Evolutionary conservation across 1,140 invertebrate genomes (phyloP).

Genomic region (Chionoecetes opilio): DNA sequence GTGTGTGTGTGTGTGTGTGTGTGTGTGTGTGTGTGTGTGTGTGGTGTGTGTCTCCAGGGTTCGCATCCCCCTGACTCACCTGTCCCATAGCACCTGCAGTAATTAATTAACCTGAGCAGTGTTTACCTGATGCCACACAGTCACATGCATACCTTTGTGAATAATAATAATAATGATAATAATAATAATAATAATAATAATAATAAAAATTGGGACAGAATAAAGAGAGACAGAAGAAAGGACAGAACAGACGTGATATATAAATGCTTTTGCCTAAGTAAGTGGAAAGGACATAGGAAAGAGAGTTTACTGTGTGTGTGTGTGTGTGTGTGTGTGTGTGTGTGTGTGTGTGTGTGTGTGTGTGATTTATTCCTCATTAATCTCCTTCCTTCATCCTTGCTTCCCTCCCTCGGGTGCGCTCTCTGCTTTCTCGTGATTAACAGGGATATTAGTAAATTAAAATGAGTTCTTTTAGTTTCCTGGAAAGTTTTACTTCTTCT

Average conservation of each 20-base stretch:
- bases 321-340: constrained; percentile 35
- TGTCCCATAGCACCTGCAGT: neutral
- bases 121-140: too few species aligned
- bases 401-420: neutral
- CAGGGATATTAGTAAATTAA: neutral
- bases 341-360: constrained; percentile 1
- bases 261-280: too few species aligned
- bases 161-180: too few species aligned
- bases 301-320: constrained; percentile 9
- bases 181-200: too few species aligned
- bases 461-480: neutral
- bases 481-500: neutral
- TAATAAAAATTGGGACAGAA: too few species aligned
- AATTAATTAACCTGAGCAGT: neutral
- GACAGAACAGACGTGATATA: too few species aligned
- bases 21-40: too few species aligned
- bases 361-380: neutral
- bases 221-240: too few species aligned
- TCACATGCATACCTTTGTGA: too few species aligned
- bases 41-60: too few species aligned
- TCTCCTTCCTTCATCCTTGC: neutral
- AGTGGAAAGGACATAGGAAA: too few species aligned
- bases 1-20: too few species aligned
- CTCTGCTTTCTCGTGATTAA: neutral
- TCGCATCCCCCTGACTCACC: neutral